Evolutionary conservation across 37 sponge, comb jelly and placozoan species (phyloP), one percentile per base, ranked within the genome.

Genomic region (Aplysina aerophoba): DNA sequence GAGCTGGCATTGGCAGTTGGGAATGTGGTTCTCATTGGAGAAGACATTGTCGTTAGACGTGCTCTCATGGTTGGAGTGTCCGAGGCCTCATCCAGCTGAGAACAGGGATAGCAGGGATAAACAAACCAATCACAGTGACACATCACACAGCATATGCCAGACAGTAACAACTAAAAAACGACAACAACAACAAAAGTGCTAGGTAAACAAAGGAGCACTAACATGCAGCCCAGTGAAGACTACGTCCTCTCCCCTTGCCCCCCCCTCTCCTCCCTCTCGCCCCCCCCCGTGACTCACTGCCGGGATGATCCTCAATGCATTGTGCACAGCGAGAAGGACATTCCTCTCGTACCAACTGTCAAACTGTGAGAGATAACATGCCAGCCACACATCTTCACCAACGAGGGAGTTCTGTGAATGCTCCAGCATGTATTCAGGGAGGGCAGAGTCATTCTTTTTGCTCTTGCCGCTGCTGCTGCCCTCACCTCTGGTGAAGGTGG

Each of bases 281-380:
- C 64, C 4, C 28, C 64, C 74, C 20, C 22, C 1, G 62, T 38
- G 4, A 90, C 94, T 88, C 54, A 94, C 94, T 33, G 83, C 36
- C 28, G 94, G 94, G 4, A 94, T 60, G 0, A 94, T 41, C 39
- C 92, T 58, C 19, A 94, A 77, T 0, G 82, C 21, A 40, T 91
- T 88, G 86, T 96, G 96, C 6, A 89, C 85, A 16, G 96, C 87
- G 60, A 90, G 53, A 72, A 92, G 80, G 17, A 96, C 86, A 40
- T 96, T 96, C 40, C 93, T 83, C 85, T 96, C 93, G 54, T 96
- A 96, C 96, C 96, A 96, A 63, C 96, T 91, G 93, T 96, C 96
- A 81, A 90, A 62, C 58, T 96, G 87, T 0, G 91, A 65, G 41
- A 96, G 73, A 78, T 87, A 96, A 20, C 93, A 82, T 13, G 91